Conservation (phyloP, 35 echinoderm and acorn worm species). For the Hemicentrotus pulcherrimus region DNA sequence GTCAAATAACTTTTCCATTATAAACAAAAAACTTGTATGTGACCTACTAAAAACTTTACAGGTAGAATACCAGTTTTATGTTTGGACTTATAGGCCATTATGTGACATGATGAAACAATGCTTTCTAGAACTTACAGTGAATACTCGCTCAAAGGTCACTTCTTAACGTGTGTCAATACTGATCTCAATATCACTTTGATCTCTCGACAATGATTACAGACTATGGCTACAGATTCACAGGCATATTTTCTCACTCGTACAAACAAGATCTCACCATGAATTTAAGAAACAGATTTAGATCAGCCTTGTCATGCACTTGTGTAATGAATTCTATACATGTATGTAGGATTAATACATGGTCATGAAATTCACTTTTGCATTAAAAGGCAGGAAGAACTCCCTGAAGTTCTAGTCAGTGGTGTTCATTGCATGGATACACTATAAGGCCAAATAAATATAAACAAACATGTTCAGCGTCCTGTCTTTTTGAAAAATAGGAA, state of each 20-base stretch:
- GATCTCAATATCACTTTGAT: slow-evolving; percentile 12
- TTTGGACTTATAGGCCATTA: not conserved
- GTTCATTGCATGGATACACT: too few species aligned
- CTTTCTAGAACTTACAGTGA: not conserved
- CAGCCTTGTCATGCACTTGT: not conserved
- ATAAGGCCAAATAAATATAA: too few species aligned
- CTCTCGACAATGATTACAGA: not conserved
- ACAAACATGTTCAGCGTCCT: too few species aligned
- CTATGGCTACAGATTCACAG: not conserved
- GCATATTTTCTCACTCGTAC: not conserved
- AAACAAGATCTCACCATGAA: not conserved
- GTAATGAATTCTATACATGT: too few species aligned
- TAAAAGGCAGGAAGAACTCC: too few species aligned
- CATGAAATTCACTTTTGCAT: too few species aligned
- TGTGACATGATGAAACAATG: not conserved
- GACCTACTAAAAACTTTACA: too few species aligned
- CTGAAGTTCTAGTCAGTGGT: too few species aligned
- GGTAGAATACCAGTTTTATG: not conserved
- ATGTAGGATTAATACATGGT: too few species aligned
- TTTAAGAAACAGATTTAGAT: not conserved
- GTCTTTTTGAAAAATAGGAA: too few species aligned
- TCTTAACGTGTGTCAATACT: not conserved
- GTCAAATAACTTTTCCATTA: too few species aligned
- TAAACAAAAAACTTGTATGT: too few species aligned
- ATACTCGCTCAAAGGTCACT: not conserved